Evolutionary conservation across 2,797 vertebrate species (phyloP).

Genomic region (Helarctos malayanus): DNA sequence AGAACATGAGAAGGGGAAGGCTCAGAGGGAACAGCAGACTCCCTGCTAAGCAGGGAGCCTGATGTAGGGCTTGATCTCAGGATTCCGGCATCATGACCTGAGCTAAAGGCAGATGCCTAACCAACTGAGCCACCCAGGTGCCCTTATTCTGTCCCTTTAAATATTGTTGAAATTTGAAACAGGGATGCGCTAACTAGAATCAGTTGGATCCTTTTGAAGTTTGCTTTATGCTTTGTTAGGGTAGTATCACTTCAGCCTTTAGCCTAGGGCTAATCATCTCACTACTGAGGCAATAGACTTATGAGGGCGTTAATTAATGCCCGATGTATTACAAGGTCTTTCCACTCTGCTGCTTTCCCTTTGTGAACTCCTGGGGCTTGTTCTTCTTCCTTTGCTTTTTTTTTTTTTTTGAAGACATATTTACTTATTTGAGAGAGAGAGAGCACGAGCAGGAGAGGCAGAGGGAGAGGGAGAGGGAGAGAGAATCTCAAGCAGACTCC

Average conservation of each 20-base stretch:
- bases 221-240: slow-evolving; percentile 38
- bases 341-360: background rate
- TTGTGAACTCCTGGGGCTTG: background rate
- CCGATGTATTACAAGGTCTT: background rate
- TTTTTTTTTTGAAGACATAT: background rate
- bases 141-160: slow-evolving; percentile 18
- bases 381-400: background rate
- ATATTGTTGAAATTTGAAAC: slow-evolving; percentile 28
- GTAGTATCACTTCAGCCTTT: background rate
- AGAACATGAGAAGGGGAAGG: no score
- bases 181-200: background rate
- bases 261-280: background rate
- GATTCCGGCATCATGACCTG: background rate
- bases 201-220: slow-evolving; percentile 31
- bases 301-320: background rate
- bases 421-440: background rate
- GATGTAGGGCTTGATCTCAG: no score
- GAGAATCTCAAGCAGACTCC: background rate
- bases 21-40: no score
- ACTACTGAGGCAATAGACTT: background rate
- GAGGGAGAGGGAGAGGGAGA: background rate
- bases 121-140: no score
- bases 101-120: no score
- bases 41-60: no score
- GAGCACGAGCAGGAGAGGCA: no score